Conservation (phyloP, 2,888 invertebrate genomes). For the Polietes domitor region DNA sequence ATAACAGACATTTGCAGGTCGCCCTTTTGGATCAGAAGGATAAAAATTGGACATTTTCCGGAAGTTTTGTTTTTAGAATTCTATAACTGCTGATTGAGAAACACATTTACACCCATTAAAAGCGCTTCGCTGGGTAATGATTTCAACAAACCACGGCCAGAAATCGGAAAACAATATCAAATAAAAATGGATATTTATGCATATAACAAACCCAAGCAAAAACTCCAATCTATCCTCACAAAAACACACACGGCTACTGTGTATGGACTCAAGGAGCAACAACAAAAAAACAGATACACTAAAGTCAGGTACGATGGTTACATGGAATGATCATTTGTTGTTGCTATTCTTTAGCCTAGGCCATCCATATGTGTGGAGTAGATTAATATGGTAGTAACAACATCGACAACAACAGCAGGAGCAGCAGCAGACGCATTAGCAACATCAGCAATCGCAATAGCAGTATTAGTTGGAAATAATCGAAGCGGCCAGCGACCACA, state of each 20-base stretch:
- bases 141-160: slow-evolving; percentile 24
- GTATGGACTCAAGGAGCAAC: background rate
- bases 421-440: background rate
- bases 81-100: too few species aligned
- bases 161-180: slow-evolving; percentile 57
- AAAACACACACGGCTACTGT: slow-evolving; percentile 56
- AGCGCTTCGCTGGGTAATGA: slow-evolving; percentile 9
- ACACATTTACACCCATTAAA: too few species aligned
- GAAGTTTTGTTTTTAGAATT: too few species aligned
- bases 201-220: slow-evolving; percentile 31
- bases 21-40: too few species aligned
- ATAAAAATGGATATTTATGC: slow-evolving; percentile 65
- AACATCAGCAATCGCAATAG: background rate
- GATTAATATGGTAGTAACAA: slow-evolving; percentile 30
- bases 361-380: slow-evolving; percentile 36
- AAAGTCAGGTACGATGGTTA: slow-evolving; percentile 41
- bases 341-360: background rate
- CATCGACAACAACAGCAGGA: slow-evolving; percentile 23
- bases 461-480: slow-evolving; percentile 18
- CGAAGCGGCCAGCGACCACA: background rate
- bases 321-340: slow-evolving; percentile 42
- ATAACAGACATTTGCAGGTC: too few species aligned
- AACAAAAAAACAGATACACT: slow-evolving; percentile 27
- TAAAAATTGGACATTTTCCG: too few species aligned
- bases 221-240: slow-evolving; percentile 14